Evolutionary conservation across 1,140 invertebrate genomes (phyloP).

Genomic region (Cylas formicarius): DNA sequence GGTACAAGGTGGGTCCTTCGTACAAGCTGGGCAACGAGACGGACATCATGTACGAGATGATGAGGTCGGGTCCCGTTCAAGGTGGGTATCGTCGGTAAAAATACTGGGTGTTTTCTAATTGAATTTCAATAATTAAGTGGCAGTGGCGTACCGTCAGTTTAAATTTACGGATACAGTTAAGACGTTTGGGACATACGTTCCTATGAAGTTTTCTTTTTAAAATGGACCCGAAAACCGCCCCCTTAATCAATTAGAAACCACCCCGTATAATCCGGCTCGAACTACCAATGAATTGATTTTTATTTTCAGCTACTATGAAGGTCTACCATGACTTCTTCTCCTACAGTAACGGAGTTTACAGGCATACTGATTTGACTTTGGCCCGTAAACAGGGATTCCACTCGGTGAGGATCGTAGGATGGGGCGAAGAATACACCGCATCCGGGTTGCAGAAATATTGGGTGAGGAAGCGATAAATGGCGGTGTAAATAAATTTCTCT

Average conservation of each 20-base stretch:
- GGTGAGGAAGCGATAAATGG: slow-evolving; percentile 52
- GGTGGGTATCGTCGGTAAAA: slow-evolving; percentile 60
- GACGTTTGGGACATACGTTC: too few species aligned
- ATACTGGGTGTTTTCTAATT: too few species aligned
- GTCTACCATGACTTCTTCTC: slow-evolving; percentile 88
- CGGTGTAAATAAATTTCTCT: too few species aligned
- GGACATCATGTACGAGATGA: slow-evolving; percentile 89
- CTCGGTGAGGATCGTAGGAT: slow-evolving; percentile 85
- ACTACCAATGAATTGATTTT: slow-evolving; percentile 4
- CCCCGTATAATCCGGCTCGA: too few species aligned
- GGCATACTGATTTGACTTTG: slow-evolving; percentile 52
- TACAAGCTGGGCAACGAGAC: slow-evolving; percentile 69
- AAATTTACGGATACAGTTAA: neutral
- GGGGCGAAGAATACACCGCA: slow-evolving; percentile 67
- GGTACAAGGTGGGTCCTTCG: slow-evolving; percentile 76
- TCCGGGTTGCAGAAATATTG: slow-evolving; percentile 68
- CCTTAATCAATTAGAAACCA: too few species aligned
- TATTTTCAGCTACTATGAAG: slow-evolving; percentile 74
- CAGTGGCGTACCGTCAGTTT: neutral
- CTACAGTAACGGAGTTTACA: slow-evolving; percentile 78
- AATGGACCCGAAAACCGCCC: too few species aligned
- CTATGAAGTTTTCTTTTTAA: too few species aligned
- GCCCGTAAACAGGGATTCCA: slow-evolving; percentile 64
- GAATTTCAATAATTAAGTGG: neutral
- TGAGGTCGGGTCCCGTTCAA: slow-evolving; percentile 89